These are phyloP conservation scores for Ochropleura leucogaster DNA, from an alignment of 2,888 invertebrate genomes.

Conservation along the genomic window DNA sequence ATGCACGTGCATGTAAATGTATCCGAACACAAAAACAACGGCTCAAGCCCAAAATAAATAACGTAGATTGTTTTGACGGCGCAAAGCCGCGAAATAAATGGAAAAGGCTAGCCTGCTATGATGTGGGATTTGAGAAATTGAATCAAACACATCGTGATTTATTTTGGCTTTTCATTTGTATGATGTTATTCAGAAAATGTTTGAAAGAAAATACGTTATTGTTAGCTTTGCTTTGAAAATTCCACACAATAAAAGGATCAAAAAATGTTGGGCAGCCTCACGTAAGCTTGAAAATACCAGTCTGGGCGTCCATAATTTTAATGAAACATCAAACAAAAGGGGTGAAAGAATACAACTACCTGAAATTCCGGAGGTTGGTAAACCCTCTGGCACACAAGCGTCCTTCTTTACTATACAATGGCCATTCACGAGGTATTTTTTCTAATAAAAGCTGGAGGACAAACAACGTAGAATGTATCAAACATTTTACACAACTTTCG, in stretches of 20 bases:
- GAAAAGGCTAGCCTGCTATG: constrained; percentile 43
- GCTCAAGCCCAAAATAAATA: constrained; percentile 47
- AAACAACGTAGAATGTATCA: neutral
- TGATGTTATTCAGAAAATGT: constrained; percentile 34
- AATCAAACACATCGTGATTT: constrained; percentile 55
- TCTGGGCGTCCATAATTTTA: constrained; percentile 46
- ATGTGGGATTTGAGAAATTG: constrained; percentile 51
- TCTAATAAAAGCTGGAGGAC: constrained; percentile 19
- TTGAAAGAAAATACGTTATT: constrained; percentile 5
- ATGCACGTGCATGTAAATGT: constrained; percentile 45
- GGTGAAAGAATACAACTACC: constrained; percentile 42
- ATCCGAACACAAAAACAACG: constrained; percentile 39
- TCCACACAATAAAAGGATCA: constrained; percentile 9
- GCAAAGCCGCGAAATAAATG: constrained; percentile 57
- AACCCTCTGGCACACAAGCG: constrained; percentile 22
- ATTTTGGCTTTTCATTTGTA: constrained; percentile 49
- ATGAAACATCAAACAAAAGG: constrained; percentile 61
- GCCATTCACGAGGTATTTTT: constrained; percentile 47
- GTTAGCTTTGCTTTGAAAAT: constrained; percentile 9
- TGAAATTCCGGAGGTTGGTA: constrained; percentile 45
- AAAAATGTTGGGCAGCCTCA: constrained; percentile 26
- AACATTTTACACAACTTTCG: constrained; percentile 68
- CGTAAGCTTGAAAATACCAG: constrained; percentile 56
- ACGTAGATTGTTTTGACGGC: constrained; percentile 60
- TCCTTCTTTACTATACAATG: constrained; percentile 46